Base-by-base conservation (phyloP, 2,113 vertebrate genomes). In the Triplophysa tibetana region DNA sequence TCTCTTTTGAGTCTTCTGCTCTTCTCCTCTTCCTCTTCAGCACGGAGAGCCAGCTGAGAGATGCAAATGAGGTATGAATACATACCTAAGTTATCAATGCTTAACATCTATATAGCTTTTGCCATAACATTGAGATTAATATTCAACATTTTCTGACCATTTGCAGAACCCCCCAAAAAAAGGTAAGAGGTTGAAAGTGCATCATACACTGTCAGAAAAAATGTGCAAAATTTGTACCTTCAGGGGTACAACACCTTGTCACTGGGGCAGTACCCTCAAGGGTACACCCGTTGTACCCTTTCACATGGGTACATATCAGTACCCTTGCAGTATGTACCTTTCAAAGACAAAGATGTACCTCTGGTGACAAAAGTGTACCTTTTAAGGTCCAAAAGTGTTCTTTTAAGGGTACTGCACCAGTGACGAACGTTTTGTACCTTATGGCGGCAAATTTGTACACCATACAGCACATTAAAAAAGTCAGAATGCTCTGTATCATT, bases 1-100 rank as follows among this genome's bases (percentile, higher is more conserved):
- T 98, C 96, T 94, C 95, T 95, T 86, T 91, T 97, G 84, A 98
- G 91, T 81, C 91, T 97, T 89, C 93, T 93, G 82, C 93, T 96
- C 86, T 96, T 94, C 80, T 95, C 95, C 88, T 97, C 95, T 0
- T 94, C 92, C 70, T 94, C 94, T 81, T 97, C 95, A 73, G 92
- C 93, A 85, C 92, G 91, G 81, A 90, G 88, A 48, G 90, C 84
- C 89, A 99, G 88, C 98, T 99, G 61, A 24, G 75, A 7, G 45
- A 52, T 16, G 60, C 69, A 72, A 67, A 81, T 21, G 10, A 63
- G 68, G n/a, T 13, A 65, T n/a, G n/a, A n/a, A n/a, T n/a, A n/a
- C n/a, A 52, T 50, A 8, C 56, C 41, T 56, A 9, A 33, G 5
- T 38, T 21, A 56, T 58, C 45, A n/a, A n/a, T 29, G 24, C 4